Percentiles rank a stretch among this genome's conserved stretches.
phyloP scores from a whole-genome alignment of 2,888 invertebrate genomes.

The Hyles lineata region DNA sequence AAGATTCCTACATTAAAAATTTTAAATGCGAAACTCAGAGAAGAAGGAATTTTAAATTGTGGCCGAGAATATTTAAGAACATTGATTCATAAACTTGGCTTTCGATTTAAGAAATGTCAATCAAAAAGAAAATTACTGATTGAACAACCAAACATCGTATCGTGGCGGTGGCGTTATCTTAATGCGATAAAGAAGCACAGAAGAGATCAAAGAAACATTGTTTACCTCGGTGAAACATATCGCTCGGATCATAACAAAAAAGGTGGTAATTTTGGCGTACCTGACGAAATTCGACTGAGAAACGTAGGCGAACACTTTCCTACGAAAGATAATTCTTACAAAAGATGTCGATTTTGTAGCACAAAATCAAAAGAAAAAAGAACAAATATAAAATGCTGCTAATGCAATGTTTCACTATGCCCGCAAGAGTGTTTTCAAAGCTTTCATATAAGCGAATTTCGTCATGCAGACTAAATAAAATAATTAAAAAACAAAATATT shows the following conservation, averaged over 20 bases:
- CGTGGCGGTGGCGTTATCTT: background rate
- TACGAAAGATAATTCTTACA: no score
- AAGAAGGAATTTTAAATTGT: slow-evolving; percentile 20
- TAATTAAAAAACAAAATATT: no score
- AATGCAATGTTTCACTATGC: no score
- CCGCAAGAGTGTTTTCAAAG: no score
- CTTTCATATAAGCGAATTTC: no score
- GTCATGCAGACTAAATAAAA: no score
- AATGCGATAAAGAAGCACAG: background rate
- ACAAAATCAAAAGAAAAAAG: no score
- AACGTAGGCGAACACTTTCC: no score
- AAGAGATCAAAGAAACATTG: background rate
- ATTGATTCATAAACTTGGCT: slow-evolving; percentile 5
- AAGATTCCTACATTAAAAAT: background rate
- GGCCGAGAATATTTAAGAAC: slow-evolving; percentile 24
- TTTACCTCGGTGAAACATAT: background rate
- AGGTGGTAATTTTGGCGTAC: no score
- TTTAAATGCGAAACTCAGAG: background rate
- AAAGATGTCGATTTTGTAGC: no score
- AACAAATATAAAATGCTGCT: no score
- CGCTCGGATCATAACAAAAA: no score
- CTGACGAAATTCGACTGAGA: slow-evolving; percentile 8
- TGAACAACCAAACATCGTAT: background rate
- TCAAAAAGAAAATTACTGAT: slow-evolving; percentile 28
- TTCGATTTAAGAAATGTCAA: slow-evolving; percentile 22